Base-by-base conservation (phyloP, 2,888 invertebrate species). In the Steromphala cineraria region DNA sequence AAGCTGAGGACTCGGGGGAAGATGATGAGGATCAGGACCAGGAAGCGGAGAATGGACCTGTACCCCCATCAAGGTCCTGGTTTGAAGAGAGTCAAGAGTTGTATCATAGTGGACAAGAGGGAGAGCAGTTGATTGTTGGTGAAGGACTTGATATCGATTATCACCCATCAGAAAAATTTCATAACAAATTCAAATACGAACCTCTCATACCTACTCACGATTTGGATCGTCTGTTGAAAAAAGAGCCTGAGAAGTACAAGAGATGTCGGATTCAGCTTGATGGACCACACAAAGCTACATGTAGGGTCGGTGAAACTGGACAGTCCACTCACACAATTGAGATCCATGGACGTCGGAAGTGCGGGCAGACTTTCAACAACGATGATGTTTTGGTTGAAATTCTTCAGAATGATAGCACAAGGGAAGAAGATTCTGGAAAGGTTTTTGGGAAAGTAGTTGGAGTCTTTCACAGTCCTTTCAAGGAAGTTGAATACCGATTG, bases 321-420 rank as follows among this genome's bases (percentile, higher is more conserved):
- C 80, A 79, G 4, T 28, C 52, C 10, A 67, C 82, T 10, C 46
- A 21, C 31, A 17, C 52, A 10, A 85, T 87, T 36, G 84, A 87
- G 79, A 87, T 87, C 40, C 83, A 82, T 31, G 87, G 87, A 8
- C 46, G 87, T 36, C 81, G 84, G 31, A 87, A 86, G 79, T 83
- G 85, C 71, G 87, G 87, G 28, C 83, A 86, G 62, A 81, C 80
- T 19, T 88, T 84, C 75, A 85, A 79, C 62, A 85, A 84, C 53
- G 88, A 88, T 75, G 83, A 83, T 78, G 88, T 87, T 36, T 81
- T 87, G 3, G 88, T 88, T 3, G 81, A 87, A 82, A 76, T 88
- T 17, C 67, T 86, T 0, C 81, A 80, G 28, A 31, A 53, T 55
- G 67, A 81, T 76, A 84, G 21, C 77, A 79, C 8, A 52, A 53